phyloP scores from a whole-genome alignment of 2,888 invertebrate genomes.

The Aphelenchoides bicaudatus region DNA sequence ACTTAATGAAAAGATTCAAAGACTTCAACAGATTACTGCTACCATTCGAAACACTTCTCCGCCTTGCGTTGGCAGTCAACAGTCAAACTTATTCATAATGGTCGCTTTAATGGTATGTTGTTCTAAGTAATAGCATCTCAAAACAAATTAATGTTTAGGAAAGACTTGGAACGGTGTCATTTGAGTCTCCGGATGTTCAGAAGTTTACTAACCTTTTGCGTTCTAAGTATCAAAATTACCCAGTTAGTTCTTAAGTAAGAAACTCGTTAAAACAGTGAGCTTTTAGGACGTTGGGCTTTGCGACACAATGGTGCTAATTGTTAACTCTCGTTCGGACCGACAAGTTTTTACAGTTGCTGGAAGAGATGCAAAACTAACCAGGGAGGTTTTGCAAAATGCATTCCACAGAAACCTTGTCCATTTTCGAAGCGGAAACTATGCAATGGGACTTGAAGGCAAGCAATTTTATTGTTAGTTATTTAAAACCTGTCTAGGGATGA shows the following conservation, averaged over 20 bases:
- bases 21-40: slow-evolving; percentile 49
- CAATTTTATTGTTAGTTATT: too few relatives aligned
- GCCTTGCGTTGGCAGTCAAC: slow-evolving; percentile 46
- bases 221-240: slow-evolving; percentile 53
- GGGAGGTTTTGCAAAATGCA: slow-evolving; percentile 53
- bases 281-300: slow-evolving; percentile 54
- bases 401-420: slow-evolving; percentile 56
- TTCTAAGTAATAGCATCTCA: too few relatives aligned
- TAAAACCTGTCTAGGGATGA: slow-evolving; percentile 50
- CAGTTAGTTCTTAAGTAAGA: slow-evolving; percentile 33
- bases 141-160: too few relatives aligned
- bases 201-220: slow-evolving; percentile 57
- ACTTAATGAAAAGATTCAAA: slow-evolving; percentile 48
- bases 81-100: slow-evolving; percentile 49
- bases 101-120: slow-evolving; percentile 48
- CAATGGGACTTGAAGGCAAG: slow-evolving; percentile 35
- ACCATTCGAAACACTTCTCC: slow-evolving; percentile 54
- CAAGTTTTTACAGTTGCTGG: slow-evolving; percentile 60
- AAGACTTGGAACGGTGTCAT: slow-evolving; percentile 50
- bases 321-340: slow-evolving; percentile 55
- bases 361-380: slow-evolving; percentile 52
- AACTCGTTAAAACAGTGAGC: slow-evolving; percentile 11
- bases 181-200: slow-evolving; percentile 50
- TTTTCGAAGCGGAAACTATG: slow-evolving; percentile 37
- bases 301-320: slow-evolving; percentile 56